A percentile compares a stretch with the other conserved stretches of the same genome.
These are phyloP conservation scores for Aphidoletes aphidimyza DNA, from an alignment of 2,888 invertebrate species.

Conservation along the genomic window DNA sequence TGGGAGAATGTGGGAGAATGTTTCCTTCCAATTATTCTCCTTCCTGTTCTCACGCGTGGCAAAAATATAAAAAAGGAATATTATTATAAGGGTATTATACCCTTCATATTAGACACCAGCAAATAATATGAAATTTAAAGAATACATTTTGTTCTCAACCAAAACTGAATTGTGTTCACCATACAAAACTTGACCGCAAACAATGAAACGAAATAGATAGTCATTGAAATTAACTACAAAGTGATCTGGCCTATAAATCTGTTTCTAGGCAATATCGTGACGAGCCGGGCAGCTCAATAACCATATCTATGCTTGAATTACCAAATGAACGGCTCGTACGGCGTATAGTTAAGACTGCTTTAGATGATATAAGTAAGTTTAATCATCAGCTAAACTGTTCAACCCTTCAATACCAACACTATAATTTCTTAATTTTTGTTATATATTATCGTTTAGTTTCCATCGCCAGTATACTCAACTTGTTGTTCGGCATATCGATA, in stretches of 20 bases:
- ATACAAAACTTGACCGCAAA: background rate
- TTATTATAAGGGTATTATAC: too few relatives aligned
- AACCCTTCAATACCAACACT: background rate
- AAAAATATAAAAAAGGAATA: too few relatives aligned
- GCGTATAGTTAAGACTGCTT: conserved; percentile 71
- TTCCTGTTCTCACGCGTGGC: too few relatives aligned
- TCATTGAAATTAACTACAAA: background rate
- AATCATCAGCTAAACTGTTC: background rate
- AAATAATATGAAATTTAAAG: too few relatives aligned
- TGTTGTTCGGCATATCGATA: background rate
- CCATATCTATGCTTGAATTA: conserved; percentile 62
- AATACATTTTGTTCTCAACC: conserved; percentile 29
- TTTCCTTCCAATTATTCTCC: too few relatives aligned
- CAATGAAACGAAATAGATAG: background rate
- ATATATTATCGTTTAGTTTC: conserved; percentile 25
- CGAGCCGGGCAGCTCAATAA: conserved; percentile 60
- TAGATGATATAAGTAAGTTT: conserved; percentile 75
- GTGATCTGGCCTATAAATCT: background rate
- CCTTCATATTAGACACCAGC: too few relatives aligned
- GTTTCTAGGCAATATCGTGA: conserved; percentile 54
- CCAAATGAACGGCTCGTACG: conserved; percentile 70
- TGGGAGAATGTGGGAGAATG: too few relatives aligned
- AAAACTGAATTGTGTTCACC: background rate
- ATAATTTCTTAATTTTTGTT: background rate
- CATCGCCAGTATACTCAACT: background rate